phyloP scores from a whole-genome alignment of 2,113 vertebrate species.

The Geococcyx californianus region DNA sequence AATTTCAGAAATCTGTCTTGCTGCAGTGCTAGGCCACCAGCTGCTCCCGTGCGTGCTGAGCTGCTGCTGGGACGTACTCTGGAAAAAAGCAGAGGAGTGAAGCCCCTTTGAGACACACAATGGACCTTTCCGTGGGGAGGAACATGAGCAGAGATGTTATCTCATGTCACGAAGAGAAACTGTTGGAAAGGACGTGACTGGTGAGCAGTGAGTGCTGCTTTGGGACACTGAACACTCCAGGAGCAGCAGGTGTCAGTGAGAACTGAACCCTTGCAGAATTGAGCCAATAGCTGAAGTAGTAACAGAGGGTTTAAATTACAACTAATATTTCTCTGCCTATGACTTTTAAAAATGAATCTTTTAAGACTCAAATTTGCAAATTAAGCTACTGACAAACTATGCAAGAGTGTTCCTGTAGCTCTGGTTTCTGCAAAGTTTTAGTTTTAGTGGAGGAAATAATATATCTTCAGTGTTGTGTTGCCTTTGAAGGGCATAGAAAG shows the following conservation, averaged over 20 bases:
- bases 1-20: not conserved
- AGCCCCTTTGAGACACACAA: not conserved
- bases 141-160: not conserved
- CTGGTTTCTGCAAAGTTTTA: not conserved
- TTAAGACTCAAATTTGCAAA: not conserved
- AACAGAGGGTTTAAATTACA: not conserved
- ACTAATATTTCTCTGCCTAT: not conserved
- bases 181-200: not conserved
- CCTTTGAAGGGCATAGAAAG: not conserved
- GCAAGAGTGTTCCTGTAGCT: not conserved
- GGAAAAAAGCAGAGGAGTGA: not conserved
- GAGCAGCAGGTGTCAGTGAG: rapidly evolving
- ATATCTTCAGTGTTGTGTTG: not conserved
- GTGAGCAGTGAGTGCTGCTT: not conserved
- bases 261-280: not conserved
- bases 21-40: not conserved
- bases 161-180: not conserved
- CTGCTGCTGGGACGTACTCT: not conserved
- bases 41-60: rapidly evolving
- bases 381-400: not conserved
- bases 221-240: not conserved
- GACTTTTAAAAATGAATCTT: not conserved
- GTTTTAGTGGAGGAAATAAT: not conserved
- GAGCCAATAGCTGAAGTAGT: not conserved
- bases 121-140: not conserved